These are phyloP conservation scores for Psittacula derbiana DNA, from an alignment of 2,797 vertebrate genomes.

Conservation along the genomic window DNA sequence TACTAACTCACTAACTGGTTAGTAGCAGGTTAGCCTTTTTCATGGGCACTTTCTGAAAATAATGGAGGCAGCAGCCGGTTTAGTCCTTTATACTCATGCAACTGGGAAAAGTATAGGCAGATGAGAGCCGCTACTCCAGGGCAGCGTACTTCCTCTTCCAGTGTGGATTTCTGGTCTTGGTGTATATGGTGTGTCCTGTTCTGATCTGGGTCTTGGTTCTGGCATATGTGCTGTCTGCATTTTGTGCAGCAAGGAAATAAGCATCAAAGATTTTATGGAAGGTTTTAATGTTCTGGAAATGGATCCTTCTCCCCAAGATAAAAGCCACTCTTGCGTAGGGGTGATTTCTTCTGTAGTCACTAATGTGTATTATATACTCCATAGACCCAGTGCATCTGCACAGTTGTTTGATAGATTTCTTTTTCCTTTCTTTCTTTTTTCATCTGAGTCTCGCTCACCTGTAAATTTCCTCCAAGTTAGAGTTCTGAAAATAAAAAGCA, in stretches of 20 bases:
- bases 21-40: background rate
- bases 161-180: background rate
- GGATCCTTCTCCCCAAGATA: background rate
- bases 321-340: background rate
- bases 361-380: background rate
- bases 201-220: background rate
- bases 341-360: background rate
- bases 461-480: background rate
- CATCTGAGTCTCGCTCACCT: background rate
- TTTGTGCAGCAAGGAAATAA: background rate
- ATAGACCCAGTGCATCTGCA: background rate
- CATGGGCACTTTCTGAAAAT: background rate
- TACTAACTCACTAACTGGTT: background rate
- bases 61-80: background rate
- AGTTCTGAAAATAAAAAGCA: background rate
- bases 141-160: background rate
- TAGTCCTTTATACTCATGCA: background rate
- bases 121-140: background rate
- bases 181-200: accelerated
- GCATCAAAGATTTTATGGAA: background rate
- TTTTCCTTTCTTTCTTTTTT: background rate
- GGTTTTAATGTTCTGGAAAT: background rate
- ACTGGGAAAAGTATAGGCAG: background rate
- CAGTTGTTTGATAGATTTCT: background rate
- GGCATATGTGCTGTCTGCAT: background rate